Evolutionary conservation across 2,797 vertebrate species (phyloP).

Genomic region (Rousettus madagascariensis): DNA sequence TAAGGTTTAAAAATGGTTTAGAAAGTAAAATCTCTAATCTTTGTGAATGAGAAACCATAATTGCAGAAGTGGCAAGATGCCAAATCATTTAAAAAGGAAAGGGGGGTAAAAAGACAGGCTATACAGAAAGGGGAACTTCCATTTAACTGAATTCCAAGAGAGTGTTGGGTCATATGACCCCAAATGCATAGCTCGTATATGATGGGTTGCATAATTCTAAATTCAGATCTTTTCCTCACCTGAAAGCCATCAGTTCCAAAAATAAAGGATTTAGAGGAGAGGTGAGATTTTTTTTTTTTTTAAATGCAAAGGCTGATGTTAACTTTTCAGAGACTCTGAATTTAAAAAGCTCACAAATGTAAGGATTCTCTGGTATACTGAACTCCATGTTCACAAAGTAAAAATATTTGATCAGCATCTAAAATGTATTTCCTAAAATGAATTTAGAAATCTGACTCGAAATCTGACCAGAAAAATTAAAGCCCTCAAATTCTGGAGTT

Average conservation of each 20-base stretch:
- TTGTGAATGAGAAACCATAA: conserved; percentile 1
- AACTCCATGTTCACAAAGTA: background rate
- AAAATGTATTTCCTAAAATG: conserved; percentile 4
- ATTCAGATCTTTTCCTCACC: background rate
- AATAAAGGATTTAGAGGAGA: background rate
- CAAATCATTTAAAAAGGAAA: conserved; percentile 42
- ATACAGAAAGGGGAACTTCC: background rate
- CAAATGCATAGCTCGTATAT: background rate
- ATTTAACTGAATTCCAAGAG: background rate
- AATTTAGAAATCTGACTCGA: background rate
- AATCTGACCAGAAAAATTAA: background rate
- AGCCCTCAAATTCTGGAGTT: background rate
- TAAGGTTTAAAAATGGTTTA: background rate
- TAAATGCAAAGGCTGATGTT: background rate
- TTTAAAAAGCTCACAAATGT: background rate
- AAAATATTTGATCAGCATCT: background rate
- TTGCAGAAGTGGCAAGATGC: background rate
- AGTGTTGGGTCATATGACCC: background rate
- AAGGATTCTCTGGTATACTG: background rate
- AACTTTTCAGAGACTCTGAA: background rate
- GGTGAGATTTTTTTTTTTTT: background rate
- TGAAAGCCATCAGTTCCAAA: background rate
- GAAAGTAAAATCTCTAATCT: background rate
- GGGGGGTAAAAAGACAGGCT: background rate
- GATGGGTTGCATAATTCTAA: background rate